Percentiles rank a stretch among this genome's conserved stretches.
Evolutionary conservation across 2,888 invertebrate species (phyloP).

Genomic region (Lasioglossum vierecki): DNA sequence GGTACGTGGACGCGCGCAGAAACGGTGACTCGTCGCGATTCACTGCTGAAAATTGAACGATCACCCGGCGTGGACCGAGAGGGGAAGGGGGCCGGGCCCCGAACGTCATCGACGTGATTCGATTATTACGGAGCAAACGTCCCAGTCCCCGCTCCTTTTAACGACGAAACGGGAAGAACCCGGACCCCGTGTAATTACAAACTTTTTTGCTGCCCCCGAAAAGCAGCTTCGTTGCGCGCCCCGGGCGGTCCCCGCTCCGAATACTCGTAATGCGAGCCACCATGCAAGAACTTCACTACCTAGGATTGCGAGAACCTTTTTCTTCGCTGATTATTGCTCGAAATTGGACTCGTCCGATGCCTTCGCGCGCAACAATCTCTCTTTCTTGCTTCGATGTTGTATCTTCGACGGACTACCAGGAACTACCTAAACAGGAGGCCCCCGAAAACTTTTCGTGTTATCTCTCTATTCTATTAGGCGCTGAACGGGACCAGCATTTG

Average conservation of each 20-base stretch:
- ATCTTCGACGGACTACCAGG: background rate
- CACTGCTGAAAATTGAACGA: conserved; percentile 73
- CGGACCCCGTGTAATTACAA: conserved; percentile 61
- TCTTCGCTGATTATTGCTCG: background rate
- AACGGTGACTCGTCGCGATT: conserved; percentile 62
- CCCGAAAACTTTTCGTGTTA: background rate
- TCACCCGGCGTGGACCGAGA: conserved; percentile 47
- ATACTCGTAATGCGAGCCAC: conserved; percentile 4
- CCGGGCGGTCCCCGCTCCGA: conserved; percentile 6
- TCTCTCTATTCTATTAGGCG: background rate
- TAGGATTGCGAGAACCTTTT: background rate
- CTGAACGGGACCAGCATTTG: background rate
- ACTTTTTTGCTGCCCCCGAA: conserved; percentile 46
- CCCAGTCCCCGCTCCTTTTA: conserved; percentile 54
- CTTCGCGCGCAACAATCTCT: background rate
- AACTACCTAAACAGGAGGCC: background rate
- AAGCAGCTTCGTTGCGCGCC: conserved; percentile 10
- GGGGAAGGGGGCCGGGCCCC: conserved; percentile 15
- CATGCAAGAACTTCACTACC: conserved; percentile 9
- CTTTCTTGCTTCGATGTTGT: background rate
- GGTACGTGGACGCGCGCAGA: conserved; percentile 48
- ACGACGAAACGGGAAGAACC: conserved; percentile 42
- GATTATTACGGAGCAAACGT: conserved; percentile 68
- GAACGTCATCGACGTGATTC: conserved; percentile 70
- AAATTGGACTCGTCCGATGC: conserved; percentile 5